phyloP scores from a whole-genome alignment of 2,113 vertebrate genomes.

The Rhinichthys klamathensis region DNA sequence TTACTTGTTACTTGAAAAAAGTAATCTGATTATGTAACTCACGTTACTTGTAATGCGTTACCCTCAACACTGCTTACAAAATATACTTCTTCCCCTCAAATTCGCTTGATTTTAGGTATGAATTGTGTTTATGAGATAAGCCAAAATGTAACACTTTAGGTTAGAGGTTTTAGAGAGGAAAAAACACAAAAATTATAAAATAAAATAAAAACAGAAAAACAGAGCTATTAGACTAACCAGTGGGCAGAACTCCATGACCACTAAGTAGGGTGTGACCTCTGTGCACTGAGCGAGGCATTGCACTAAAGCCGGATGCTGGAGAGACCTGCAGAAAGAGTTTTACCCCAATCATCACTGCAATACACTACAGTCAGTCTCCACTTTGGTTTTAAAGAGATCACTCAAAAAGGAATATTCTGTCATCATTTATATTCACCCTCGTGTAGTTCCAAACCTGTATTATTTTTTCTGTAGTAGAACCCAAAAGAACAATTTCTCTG shows the following conservation, averaged over 20 bases:
- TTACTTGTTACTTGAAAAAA: no score
- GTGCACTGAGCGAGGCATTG: constrained; percentile 93
- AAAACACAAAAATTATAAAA: neutral
- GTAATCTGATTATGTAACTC: no score
- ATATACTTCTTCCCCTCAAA: no score
- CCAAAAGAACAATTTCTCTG: neutral
- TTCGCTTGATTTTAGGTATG: no score
- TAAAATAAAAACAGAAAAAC: neutral
- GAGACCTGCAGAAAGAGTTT: constrained; percentile 72
- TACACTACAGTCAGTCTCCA: constrained; percentile 48
- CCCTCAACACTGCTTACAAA: no score
- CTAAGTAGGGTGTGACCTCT: constrained; percentile 90
- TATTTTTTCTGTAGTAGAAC: neutral
- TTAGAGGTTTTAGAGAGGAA: neutral
- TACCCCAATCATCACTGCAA: neutral
- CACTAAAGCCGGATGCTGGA: constrained; percentile 91
- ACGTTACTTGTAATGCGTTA: no score
- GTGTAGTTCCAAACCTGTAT: neutral
- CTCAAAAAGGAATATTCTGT: neutral
- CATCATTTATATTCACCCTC: neutral
- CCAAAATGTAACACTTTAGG: neutral
- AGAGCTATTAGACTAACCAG: constrained; percentile 80
- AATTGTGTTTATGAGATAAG: no score
- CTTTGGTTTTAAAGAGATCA: neutral
- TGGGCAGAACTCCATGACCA: constrained; percentile 97